phyloP scores from a whole-genome alignment of 2,888 invertebrate species.

The Epirrhoe tristata region DNA sequence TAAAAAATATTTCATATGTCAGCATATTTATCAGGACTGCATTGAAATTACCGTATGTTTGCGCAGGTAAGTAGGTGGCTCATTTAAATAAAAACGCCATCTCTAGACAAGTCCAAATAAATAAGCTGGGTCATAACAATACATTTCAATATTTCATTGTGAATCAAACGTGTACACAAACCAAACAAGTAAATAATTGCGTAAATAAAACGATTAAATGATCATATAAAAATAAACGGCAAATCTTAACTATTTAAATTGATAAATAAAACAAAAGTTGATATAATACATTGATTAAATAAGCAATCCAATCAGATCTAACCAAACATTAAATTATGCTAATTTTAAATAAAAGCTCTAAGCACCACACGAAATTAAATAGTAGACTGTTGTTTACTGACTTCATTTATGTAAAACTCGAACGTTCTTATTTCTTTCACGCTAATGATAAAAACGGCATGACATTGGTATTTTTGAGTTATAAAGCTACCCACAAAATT shows the following conservation, averaged over 20 bases:
- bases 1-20: constrained; percentile 4
- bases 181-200: constrained; percentile 8
- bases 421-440: too few relatives aligned
- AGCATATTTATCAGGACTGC: not conserved
- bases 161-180: constrained; percentile 25
- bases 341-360: constrained; percentile 32
- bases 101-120: not conserved
- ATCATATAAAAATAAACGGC: constrained; percentile 17
- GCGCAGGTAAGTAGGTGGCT: not conserved
- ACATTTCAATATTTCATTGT: not conserved
- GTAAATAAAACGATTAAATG: constrained; percentile 16
- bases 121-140: not conserved
- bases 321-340: constrained; percentile 31
- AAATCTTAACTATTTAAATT: constrained; percentile 14
- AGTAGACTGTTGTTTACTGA: constrained; percentile 5
- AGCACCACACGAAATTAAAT: constrained; percentile 48
- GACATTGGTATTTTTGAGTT: too few relatives aligned
- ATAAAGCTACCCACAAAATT: too few relatives aligned
- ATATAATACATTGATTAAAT: constrained; percentile 38
- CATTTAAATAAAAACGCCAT: not conserved
- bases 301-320: constrained; percentile 62
- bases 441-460: too few relatives aligned
- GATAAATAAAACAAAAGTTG: constrained; percentile 29
- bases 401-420: too few relatives aligned
- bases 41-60: not conserved